These are phyloP conservation scores for Panopea generosa DNA, from an alignment of 2,888 invertebrate species.

Conservation along the genomic window DNA sequence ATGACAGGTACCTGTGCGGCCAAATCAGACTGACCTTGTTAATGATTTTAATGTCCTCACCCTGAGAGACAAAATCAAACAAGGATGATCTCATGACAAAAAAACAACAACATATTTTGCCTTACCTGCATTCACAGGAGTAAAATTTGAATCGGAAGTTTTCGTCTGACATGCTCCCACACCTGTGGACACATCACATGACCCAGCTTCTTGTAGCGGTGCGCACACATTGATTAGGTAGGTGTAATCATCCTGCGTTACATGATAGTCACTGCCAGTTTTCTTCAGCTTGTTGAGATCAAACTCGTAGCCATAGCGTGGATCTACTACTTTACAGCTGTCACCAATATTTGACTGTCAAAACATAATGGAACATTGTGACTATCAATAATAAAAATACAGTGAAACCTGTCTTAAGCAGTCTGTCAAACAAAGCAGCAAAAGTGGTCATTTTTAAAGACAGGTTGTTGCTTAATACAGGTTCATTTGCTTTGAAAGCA, in stretches of 20 bases:
- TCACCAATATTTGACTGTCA: slow-evolving; percentile 67
- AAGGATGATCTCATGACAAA: too few species aligned
- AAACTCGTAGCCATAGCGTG: slow-evolving; percentile 77
- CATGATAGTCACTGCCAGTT: slow-evolving; percentile 70
- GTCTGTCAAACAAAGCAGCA: too few species aligned
- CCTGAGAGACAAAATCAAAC: too few species aligned
- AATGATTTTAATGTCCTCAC: too few species aligned
- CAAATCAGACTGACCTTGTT: too few species aligned
- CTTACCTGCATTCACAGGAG: slow-evolving; percentile 66
- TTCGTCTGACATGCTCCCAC: slow-evolving; percentile 74
- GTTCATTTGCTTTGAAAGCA: too few species aligned
- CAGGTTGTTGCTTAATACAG: too few species aligned
- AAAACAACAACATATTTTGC: too few species aligned
- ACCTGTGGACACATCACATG: slow-evolving; percentile 39
- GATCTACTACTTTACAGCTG: slow-evolving; percentile 79
- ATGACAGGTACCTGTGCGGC: too few species aligned
- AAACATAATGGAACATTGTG: background rate
- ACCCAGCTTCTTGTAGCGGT: slow-evolving; percentile 55
- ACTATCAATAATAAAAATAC: too few species aligned
- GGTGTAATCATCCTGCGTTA: slow-evolving; percentile 65
- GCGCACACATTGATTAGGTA: slow-evolving; percentile 81
- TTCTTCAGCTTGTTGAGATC: slow-evolving; percentile 77
- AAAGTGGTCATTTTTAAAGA: too few species aligned
- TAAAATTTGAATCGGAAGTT: slow-evolving; percentile 40
- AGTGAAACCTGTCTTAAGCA: too few species aligned